Evolutionary conservation across 2,797 vertebrate species (phyloP), one percentile per base, ranked within the genome.

Genomic region (Syngnathus rostellatus): DNA sequence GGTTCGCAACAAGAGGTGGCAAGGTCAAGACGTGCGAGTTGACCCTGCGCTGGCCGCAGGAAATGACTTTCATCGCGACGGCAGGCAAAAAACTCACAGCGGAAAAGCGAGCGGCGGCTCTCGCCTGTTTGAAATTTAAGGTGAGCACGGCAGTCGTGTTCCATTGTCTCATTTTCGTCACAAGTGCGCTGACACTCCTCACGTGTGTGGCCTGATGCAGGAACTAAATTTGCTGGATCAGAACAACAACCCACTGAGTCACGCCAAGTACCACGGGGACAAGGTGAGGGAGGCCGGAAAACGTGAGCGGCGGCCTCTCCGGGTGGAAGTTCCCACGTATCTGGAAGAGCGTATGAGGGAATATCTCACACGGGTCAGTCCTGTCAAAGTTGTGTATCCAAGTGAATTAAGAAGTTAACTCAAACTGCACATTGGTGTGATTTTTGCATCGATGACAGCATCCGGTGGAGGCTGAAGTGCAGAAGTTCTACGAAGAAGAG

Each of bases 121-220:
- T 98, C 50, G 96, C 95, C 68, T 98, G 97, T 69, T 87, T 94
- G 87, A 94, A 91, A 72, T 82, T 98, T 1, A 99, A 98, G 93
- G 95, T 95, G 62, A 31, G 31, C 31, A 77, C 11, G 82, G 31
- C 31, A 25, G 5, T 10, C 0, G 2, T 9, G 1, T 3, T 23
- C 0, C 25, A 1, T 6, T 43, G 25, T 54, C 39, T 58, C 8
- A 0, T 62, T 57, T 41, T 25, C 51, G 2, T 66, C 21, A 1
- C 19, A 58, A 7, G 8, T 17, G 19, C 62, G 31, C 9, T 62
- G 46, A 75, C 21, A 12, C 21, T 0, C 23, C 6, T 37, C 6
- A 65, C 8, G 0, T 66, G 0, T 66, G n/a, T 71, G 14, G 7
- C 25, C 48, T 45, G 25, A 2, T 70, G 38, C 83, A 99, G 96